Evolutionary conservation across 2,888 invertebrate species (phyloP), one percentile per base, ranked within the genome.

Genomic region (Trachelus iudaicus): DNA sequence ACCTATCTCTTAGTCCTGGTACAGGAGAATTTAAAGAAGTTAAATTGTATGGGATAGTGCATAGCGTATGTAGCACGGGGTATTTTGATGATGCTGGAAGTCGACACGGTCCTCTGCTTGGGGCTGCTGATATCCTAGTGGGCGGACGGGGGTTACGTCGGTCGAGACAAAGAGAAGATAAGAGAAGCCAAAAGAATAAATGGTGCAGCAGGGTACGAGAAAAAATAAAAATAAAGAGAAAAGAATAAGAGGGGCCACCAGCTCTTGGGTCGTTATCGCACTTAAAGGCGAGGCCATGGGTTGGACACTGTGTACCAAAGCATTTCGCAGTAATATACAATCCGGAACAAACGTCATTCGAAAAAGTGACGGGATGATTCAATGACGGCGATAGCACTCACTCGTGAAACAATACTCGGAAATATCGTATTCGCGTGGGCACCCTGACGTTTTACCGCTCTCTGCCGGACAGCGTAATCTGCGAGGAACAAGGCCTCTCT

Each of bases 401-500:
- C 40, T 40, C 40, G 15, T 15, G 40, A 40, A 40, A 40, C 40
- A 40, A 40, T 40, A 40, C 40, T 40, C 40, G 40, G 40, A 40
- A 40, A 40, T 40, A 40, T 40, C 40, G 40, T 15, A 40, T 40
- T 40, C 40, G 40, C 40, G 40, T 40, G 40, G 40, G 40, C 40
- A 15, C 15, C 40, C 40, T 40, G 40, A 40, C 40, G 40, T 40
- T 40, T 40, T 40, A 40, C 40, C 40, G 40, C 15, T 40, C 15
- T 40, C 40, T 40, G 40, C 15, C 4, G 40, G 81, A 81, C 81
- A 83, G 85, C 84, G 83, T 82, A 85, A 84, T 79, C 82, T 84
- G 84, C 76, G 81, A 82, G 86, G 85, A 88, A 88, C 87, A 88
- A 88, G 88, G 87, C 85, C 85, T 88, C 87, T 87, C 84, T 87